Percentiles rank a stretch among this genome's conserved stretches.
Conservation (phyloP, 2,797 vertebrate species). For the Enteromius radiatus region DNA sequence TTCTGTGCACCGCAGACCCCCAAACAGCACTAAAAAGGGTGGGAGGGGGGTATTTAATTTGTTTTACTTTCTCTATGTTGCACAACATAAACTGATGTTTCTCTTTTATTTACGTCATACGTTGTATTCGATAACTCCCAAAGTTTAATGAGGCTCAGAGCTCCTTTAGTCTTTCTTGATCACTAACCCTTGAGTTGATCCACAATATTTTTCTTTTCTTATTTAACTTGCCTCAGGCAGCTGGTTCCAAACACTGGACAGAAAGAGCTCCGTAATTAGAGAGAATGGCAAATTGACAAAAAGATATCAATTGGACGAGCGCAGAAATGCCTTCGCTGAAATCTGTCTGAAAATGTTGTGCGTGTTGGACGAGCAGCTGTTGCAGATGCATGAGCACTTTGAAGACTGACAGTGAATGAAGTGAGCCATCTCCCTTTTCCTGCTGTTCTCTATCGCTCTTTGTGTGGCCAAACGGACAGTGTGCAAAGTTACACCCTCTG, state of each 20-base stretch:
- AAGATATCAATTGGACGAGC: conserved; percentile 26
- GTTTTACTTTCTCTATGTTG: neutral
- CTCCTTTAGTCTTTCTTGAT: neutral
- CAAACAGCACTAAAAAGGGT: neutral
- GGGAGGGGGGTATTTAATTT: neutral
- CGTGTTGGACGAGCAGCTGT: neutral
- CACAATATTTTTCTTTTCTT: conserved; percentile 17
- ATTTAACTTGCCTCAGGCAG: conserved; percentile 33
- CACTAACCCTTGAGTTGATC: conserved; percentile 9
- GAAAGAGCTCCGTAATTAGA: conserved; percentile 20
- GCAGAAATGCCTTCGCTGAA: conserved; percentile 15
- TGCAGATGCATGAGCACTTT: conserved; percentile 38
- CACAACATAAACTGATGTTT: neutral
- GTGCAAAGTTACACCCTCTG: conserved; percentile 36
- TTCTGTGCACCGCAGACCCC: neutral
- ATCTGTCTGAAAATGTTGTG: neutral
- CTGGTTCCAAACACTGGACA: conserved; percentile 35
- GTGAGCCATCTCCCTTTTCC: conserved; percentile 22
- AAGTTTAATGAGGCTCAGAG: conserved; percentile 4
- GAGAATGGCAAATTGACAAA: conserved; percentile 49
- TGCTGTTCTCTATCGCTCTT: conserved; percentile 15
- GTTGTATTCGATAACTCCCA: neutral
- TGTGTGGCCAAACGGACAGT: conserved; percentile 42
- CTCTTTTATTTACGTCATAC: neutral
- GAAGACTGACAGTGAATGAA: conserved; percentile 40